Percentiles rank a stretch among this genome's conserved stretches.
Conservation (phyloP, 2,113 vertebrate species). For the Neotragus pygmaeus region DNA sequence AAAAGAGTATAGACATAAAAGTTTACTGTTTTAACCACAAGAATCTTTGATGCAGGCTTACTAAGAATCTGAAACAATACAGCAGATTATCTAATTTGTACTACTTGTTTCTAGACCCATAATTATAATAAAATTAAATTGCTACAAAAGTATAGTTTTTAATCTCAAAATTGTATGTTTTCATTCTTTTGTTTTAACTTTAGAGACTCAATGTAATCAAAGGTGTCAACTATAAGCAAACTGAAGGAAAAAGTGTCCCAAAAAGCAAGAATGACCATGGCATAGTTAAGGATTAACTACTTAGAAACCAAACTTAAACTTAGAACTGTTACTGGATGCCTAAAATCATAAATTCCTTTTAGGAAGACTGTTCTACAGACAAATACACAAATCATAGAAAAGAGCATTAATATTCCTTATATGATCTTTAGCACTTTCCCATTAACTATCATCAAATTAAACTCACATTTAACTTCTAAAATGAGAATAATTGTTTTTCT, state of each 20-base stretch:
- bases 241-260: not conserved
- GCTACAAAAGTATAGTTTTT: not conserved
- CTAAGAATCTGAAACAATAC: not conserved
- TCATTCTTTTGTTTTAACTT: not conserved
- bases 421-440: not conserved
- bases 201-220: not conserved
- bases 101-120: not conserved
- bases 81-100: not conserved
- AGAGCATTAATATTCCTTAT: not conserved
- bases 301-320: not conserved
- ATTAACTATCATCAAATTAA: not conserved
- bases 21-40: not conserved
- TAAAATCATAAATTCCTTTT: slow-evolving; percentile 11
- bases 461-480: not conserved
- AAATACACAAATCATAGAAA: not conserved
- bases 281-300: not conserved
- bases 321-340: not conserved
- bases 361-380: not conserved
- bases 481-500: not conserved
- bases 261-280: not conserved
- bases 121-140: not conserved
- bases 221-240: not conserved
- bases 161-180: not conserved
- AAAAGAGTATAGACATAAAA: not conserved
- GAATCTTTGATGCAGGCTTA: not conserved